phyloP scores from a whole-genome alignment of 2,797 vertebrate genomes.

The Neomorphus geoffroyi region DNA sequence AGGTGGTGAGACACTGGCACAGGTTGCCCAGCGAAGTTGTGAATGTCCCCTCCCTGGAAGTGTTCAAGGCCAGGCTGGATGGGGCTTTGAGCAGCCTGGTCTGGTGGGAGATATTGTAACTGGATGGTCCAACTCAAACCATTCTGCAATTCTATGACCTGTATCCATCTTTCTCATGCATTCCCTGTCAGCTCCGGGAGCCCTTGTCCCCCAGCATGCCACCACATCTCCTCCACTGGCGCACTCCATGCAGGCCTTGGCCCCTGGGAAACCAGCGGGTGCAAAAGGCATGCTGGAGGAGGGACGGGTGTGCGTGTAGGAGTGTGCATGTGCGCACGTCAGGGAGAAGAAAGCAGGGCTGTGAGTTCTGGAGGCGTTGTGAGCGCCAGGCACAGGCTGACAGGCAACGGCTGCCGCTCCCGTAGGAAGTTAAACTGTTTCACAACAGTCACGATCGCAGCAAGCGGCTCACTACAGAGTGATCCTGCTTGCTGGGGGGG shows the following conservation, averaged over 20 bases:
- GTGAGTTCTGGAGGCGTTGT: constrained; percentile 1
- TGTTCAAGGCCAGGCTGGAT: too few species aligned
- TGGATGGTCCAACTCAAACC: too few species aligned
- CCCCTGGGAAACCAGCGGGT: neutral
- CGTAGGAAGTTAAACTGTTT: constrained; percentile 22
- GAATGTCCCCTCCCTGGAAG: too few species aligned
- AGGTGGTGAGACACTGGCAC: too few species aligned
- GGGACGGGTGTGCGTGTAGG: constrained; percentile 3
- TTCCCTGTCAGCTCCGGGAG: neutral
- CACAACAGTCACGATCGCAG: constrained; percentile 36
- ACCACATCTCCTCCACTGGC: neutral
- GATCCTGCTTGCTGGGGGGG: neutral
- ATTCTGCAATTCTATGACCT: neutral
- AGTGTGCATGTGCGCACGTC: constrained; percentile 35
- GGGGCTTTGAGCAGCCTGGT: too few species aligned
- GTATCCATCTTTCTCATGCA: rapidly evolving
- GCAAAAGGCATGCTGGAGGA: neutral
- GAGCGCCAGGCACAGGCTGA: neutral
- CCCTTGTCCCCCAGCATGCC: neutral
- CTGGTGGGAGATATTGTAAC: too few species aligned
- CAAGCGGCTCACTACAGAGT: neutral
- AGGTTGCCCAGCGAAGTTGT: too few species aligned
- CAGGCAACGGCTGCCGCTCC: constrained; percentile 24
- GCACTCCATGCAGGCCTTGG: neutral
- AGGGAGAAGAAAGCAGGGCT: constrained; percentile 23